phyloP scores from a whole-genome alignment of 2,797 vertebrate genomes.

The Myotis daubentonii region DNA sequence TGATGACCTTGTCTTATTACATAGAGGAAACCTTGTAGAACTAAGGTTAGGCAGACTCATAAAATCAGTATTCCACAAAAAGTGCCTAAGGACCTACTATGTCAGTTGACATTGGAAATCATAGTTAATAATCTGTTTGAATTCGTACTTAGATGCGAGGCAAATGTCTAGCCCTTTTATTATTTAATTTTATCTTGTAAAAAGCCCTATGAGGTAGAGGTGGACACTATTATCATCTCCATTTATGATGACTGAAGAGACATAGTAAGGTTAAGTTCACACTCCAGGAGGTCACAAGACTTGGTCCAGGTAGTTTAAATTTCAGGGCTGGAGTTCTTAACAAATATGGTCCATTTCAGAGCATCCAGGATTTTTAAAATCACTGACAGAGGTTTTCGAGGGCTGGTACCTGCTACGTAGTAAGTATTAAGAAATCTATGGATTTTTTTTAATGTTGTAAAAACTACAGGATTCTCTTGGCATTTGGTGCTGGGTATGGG shows the following conservation, averaged over 20 bases:
- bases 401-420: background rate
- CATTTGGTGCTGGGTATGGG: background rate
- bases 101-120: background rate
- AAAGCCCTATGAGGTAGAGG: background rate
- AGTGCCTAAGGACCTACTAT: background rate
- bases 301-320: background rate
- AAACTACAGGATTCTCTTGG: background rate
- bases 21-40: background rate
- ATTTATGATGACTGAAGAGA: slow-evolving; percentile 4
- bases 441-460: background rate
- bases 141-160: slow-evolving; percentile 12
- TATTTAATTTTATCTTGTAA: slow-evolving; percentile 4
- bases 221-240: background rate
- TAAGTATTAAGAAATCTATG: background rate
- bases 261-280: background rate
- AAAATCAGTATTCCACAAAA: background rate
- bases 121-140: background rate
- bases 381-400: background rate
- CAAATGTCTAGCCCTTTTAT: background rate
- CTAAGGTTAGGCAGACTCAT: background rate
- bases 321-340: background rate
- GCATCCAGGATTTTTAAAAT: background rate
- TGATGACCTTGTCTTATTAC: slow-evolving; percentile 1
- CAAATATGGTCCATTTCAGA: background rate
- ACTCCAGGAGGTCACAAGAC: background rate